These are phyloP conservation scores for Hydraecia micacea DNA, from an alignment of 2,888 invertebrate genomes.

Conservation along the genomic window DNA sequence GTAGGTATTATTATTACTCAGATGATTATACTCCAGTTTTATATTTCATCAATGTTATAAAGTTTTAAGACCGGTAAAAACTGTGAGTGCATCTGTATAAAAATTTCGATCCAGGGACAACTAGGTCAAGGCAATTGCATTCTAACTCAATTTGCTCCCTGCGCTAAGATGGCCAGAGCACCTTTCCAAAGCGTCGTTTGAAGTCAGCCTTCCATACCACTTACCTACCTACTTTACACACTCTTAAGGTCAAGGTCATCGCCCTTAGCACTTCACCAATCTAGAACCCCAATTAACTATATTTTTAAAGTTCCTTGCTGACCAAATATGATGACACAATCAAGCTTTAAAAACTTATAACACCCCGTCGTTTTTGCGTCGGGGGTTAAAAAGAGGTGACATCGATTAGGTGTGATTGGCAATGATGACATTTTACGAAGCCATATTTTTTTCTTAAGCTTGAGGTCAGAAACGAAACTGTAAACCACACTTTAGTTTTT, in stretches of 20 bases:
- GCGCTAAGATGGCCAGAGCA: background rate
- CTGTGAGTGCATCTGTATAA: background rate
- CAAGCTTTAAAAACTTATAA: background rate
- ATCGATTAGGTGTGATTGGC: background rate
- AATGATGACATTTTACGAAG: background rate
- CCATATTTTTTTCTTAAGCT: background rate
- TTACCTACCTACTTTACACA: background rate
- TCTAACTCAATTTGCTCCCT: slow-evolving; percentile 18
- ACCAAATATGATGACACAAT: background rate
- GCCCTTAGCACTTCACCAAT: background rate
- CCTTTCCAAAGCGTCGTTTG: background rate
- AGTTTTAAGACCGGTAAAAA: background rate
- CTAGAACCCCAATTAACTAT: background rate
- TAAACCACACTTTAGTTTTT: background rate
- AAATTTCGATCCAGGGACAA: background rate
- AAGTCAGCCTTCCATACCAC: background rate
- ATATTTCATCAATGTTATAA: background rate
- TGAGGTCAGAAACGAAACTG: background rate
- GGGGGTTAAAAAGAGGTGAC: too few species aligned
- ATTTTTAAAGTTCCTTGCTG: slow-evolving; percentile 9
- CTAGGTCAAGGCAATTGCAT: slow-evolving; percentile 30
- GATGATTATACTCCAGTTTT: background rate
- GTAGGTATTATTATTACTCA: background rate
- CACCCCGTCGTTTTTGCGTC: too few species aligned
- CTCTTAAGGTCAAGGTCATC: slow-evolving; percentile 2